Evolutionary conservation across 1,140 invertebrate species (phyloP).

Genomic region (Trachymyrmex septentrionalis): DNA sequence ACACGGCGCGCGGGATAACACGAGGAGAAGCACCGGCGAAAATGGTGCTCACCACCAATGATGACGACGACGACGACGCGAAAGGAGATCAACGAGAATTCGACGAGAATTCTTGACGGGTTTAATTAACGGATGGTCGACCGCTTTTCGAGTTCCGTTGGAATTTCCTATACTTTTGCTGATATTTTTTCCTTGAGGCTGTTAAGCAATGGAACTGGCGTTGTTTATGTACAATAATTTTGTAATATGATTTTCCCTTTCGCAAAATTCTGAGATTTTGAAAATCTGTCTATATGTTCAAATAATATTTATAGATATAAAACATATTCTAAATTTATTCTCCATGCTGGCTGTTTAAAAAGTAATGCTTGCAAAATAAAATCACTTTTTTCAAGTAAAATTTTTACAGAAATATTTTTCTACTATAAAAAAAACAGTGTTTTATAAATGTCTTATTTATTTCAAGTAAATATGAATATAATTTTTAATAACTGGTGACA

Average conservation of each 20-base stretch:
- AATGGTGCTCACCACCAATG: constrained; percentile 13
- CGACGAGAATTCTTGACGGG: constrained; percentile 14
- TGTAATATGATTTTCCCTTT: not conserved
- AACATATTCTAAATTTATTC: not conserved
- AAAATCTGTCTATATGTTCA: too few species aligned
- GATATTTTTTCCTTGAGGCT: not conserved
- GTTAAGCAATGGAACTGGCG: too few species aligned
- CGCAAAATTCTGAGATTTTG: not conserved
- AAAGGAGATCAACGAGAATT: constrained; percentile 24
- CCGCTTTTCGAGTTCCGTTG: not conserved
- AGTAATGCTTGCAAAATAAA: not conserved
- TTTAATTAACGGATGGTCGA: constrained; percentile 24
- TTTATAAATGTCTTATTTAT: not conserved
- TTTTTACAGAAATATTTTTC: not conserved
- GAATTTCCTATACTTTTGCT: not conserved
- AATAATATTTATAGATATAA: not conserved
- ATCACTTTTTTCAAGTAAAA: not conserved
- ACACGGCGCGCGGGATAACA: constrained; percentile 42
- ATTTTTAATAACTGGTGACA: not conserved
- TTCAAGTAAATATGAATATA: constrained; percentile 1
- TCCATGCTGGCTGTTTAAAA: not conserved
- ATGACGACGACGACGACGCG: constrained; percentile 16
- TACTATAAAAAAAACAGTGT: not conserved
- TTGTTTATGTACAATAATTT: not conserved
- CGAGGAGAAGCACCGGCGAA: constrained; percentile 45